phyloP scores from a whole-genome alignment of 1,140 invertebrate genomes.

The Drosophila parabipectinata region DNA sequence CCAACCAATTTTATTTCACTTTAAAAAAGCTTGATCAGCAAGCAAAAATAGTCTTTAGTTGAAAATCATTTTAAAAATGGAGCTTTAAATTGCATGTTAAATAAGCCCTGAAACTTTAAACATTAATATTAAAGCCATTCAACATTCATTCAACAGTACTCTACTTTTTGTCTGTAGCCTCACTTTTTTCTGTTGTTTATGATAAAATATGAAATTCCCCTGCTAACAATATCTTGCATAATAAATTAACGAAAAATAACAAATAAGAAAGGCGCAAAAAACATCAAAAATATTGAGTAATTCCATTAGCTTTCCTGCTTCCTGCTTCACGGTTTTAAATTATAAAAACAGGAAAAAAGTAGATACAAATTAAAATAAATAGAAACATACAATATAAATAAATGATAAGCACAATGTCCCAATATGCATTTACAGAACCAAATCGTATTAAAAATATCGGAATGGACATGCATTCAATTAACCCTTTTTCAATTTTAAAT shows the following conservation, averaged over 20 bases:
- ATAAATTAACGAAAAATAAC: slow-evolving; percentile 25
- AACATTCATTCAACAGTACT: slow-evolving; percentile 11
- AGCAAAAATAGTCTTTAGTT: not conserved
- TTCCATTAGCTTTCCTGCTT: slow-evolving; percentile 33
- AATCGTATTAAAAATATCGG: slow-evolving; percentile 9
- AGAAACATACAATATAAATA: slow-evolving; percentile 1
- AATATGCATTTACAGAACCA: slow-evolving; percentile 1
- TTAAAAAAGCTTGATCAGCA: not conserved
- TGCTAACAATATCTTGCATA: slow-evolving; percentile 30
- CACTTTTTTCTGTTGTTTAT: slow-evolving; percentile 8
- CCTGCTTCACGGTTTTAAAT: slow-evolving; percentile 11
- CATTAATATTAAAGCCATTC: slow-evolving; percentile 13
- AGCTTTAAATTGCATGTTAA: not conserved
- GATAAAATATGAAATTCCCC: slow-evolving; percentile 28
- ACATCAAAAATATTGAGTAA: slow-evolving; percentile 29
- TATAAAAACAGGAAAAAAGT: slow-evolving; percentile 26
- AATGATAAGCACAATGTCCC: not conserved
- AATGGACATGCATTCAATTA: slow-evolving; percentile 3
- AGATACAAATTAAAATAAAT: slow-evolving; percentile 17
- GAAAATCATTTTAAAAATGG: not conserved
- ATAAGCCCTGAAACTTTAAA: not conserved
- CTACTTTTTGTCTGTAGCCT: not conserved
- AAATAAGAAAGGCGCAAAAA: slow-evolving; percentile 13
- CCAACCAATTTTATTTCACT: slow-evolving; percentile 12
- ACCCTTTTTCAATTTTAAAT: slow-evolving; percentile 4